Conservation (phyloP, 2,113 vertebrate genomes). For the Dunckerocampus dactyliophorus region DNA sequence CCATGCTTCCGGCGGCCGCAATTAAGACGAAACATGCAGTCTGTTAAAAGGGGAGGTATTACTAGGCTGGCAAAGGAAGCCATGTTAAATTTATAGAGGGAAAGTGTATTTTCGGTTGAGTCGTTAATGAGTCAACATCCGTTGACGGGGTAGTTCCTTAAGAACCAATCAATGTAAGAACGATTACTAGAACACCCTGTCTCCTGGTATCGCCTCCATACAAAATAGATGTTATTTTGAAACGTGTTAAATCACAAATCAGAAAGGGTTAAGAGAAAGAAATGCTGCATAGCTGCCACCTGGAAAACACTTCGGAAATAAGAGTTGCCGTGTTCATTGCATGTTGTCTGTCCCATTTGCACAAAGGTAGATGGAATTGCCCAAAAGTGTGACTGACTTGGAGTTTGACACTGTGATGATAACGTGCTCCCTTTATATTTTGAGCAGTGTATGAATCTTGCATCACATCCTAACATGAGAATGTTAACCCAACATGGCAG, state of each 20-base stretch:
- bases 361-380: not conserved
- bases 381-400: not conserved
- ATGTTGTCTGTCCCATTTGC: not conserved
- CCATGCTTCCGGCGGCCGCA: not conserved
- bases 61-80: not conserved
- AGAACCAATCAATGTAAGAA: not conserved
- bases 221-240: no score
- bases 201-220: no score
- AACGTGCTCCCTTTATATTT: not conserved
- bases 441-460: not conserved
- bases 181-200: no score
- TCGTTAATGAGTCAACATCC: no score
- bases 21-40: not conserved
- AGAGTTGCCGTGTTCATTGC: not conserved
- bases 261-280: not conserved
- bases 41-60: not conserved
- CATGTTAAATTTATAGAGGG: not conserved
- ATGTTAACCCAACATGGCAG: not conserved
- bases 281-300: not conserved
- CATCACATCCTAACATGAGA: not conserved
- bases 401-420: not conserved
- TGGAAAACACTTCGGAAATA: not conserved
- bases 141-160: not conserved
- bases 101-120: not conserved
- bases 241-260: no score